Evolutionary conservation across 2,888 invertebrate species (phyloP), one percentile per base, ranked within the genome.

Genomic region (Meiosimyza decipiens): DNA sequence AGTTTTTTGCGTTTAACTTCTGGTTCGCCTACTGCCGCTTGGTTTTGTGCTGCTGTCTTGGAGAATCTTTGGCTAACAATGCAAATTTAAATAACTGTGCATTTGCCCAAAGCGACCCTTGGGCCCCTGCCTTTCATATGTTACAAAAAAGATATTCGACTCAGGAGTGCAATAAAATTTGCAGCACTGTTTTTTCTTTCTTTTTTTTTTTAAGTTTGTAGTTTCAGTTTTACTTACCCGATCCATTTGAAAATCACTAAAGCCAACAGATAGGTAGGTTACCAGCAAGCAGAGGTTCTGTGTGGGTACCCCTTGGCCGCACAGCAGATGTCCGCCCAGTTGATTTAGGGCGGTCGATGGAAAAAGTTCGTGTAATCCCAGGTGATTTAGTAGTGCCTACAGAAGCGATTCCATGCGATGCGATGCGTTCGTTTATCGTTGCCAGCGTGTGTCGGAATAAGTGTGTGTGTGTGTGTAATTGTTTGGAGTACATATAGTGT

Each of bases 231-330:
- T 81, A 84, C 85, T 84, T 80, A 85, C 85, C 80, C 84, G 82
- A 82, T 86, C 85, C 83, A 83, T 78, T 78, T 82, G 82, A 80
- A 82, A 84, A 79, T 83, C 84, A 78, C 84, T 85, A 79, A 85
- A 86, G 78, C 83, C 84, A 77, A 85, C 84, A 71, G 81, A 81
- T 74, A 85, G 80, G 77, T 84, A 84, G 72, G 81, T 80, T 76
- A 82, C 79, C 73, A 85, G 79, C 76, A 82, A 76, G 79, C 82
- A 84, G 54, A 84, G 82, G 75, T 81, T 81, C 75, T 82, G 81
- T 78, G 83, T 82, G 79, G 82, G 82, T 74, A 80, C 79, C 60
- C 80, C 78, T 76, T 80, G 77, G 71, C 80, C 81, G 77, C 85
- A 85, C 51, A 85, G 78, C 69, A 82, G 77, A 74, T 82, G 83